Base-by-base conservation (phyloP, 2,797 vertebrate species). In the Hippocampus kuda region DNA sequence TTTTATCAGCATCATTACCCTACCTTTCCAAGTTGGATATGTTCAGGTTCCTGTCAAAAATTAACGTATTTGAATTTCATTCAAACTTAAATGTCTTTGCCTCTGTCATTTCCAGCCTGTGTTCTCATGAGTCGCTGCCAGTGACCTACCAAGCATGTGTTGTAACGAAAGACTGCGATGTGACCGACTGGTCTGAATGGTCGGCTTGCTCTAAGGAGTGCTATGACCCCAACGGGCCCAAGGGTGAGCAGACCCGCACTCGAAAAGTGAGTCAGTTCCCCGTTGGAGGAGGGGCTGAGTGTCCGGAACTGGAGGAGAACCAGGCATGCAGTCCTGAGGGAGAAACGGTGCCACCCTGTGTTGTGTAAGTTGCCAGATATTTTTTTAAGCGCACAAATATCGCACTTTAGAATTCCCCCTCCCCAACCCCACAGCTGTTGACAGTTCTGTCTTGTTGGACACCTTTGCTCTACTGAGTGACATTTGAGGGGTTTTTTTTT, bases 111-210 rank as follows among this genome's bases (percentile, higher is more conserved):
- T 74, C 0, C 88, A 99, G 96, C 81, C 88, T 95, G 68, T 99
- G 97, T 79, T 90, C 89, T 8, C 92, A 95, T 84, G 92, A 96
- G 61, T 90, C 86, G 5, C 75, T 97, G 34, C 97, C 95, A 1
- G 80, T 94, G 75, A 94, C 93, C 0, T 95, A 94, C 87, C 95
- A 97, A 85, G 94, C 95, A 66, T 99, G 97, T 22, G 93, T 98
- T 72, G 88, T 95, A 65, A 84, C 89, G 41, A 95, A 93, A 84
- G 94, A 94, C 77, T 99, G 96, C 48, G 93, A 96, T 34, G 91
- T 95, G 67, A 91, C 90, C 0, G 94, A 97, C 68, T 99, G 97
- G 97, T 91, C 92, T 0, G 92, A 94, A 44, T 99, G 97, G 97
- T 93, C 92, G 0, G 67, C 86, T 0, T 99, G 97, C 83, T 94